These are phyloP conservation scores for Rhinogobius similis DNA, from an alignment of 2,113 vertebrate genomes.

Conservation along the genomic window DNA sequence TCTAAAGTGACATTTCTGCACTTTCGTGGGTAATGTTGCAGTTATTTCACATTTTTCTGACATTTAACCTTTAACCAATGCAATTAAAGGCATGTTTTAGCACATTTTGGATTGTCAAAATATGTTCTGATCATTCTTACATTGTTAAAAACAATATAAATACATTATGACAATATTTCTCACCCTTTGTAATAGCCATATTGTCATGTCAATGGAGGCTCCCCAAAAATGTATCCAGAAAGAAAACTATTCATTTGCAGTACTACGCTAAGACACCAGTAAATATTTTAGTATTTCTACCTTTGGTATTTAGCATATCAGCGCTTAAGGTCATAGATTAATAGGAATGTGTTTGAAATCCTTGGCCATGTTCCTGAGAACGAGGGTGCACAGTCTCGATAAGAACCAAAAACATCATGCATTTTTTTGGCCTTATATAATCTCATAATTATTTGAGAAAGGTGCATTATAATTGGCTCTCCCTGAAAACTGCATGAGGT, in stretches of 20 bases:
- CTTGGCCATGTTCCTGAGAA: constrained; percentile 2
- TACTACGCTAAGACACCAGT: not conserved
- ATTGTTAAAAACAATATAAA: too few species aligned
- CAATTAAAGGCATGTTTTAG: too few species aligned
- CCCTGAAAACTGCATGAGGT: constrained; percentile 26
- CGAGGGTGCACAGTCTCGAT: not conserved
- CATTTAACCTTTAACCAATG: too few species aligned
- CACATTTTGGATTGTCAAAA: too few species aligned
- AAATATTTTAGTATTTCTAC: not conserved
- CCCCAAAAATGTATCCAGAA: not conserved
- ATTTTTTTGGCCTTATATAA: constrained; percentile 9
- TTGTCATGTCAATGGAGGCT: too few species aligned
- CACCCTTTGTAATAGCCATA: too few species aligned
- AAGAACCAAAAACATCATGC: constrained; percentile 10
- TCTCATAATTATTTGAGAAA: constrained; percentile 18
- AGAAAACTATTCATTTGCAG: not conserved
- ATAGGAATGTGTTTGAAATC: not conserved
- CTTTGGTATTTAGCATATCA: not conserved
- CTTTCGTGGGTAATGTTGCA: too few species aligned
- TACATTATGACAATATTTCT: too few species aligned
- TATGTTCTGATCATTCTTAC: too few species aligned
- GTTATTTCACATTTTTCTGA: too few species aligned
- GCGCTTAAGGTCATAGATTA: not conserved
- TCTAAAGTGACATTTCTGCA: too few species aligned
- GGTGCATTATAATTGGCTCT: constrained; percentile 15